These are phyloP conservation scores for Uria aalge DNA, from an alignment of 2,113 vertebrate genomes.

Conservation along the genomic window DNA sequence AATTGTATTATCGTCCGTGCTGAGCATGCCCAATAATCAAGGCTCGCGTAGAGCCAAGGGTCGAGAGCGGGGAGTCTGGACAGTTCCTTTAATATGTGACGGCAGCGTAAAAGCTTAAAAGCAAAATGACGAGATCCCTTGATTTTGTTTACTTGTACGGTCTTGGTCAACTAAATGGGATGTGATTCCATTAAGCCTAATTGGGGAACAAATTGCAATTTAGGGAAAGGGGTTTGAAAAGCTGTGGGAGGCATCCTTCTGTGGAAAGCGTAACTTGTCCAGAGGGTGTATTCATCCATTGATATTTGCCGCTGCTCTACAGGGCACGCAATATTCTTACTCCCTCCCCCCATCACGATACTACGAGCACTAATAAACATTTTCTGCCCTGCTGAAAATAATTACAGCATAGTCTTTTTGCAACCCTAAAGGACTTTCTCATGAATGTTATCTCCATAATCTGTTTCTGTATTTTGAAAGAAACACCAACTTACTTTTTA, in stretches of 20 bases:
- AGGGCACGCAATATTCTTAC: fast-evolving
- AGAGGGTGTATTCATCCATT: neutral
- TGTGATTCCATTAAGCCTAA: neutral
- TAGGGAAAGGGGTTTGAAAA: neutral
- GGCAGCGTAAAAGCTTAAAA: neutral
- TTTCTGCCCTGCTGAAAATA: neutral
- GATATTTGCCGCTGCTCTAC: neutral
- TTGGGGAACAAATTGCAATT: neutral
- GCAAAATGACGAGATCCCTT: neutral
- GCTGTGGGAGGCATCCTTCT: neutral
- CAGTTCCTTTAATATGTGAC: neutral
- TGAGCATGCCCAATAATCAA: neutral
- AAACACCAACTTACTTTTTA: neutral
- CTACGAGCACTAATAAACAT: neutral
- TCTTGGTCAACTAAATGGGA: neutral
- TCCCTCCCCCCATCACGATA: neutral
- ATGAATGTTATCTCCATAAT: neutral
- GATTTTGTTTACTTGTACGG: neutral
- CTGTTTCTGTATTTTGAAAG: neutral
- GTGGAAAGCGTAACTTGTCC: fast-evolving
- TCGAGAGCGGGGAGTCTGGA: neutral
- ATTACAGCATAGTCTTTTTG: neutral
- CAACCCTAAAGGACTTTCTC: neutral
- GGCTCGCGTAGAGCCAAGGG: neutral
- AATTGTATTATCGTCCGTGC: neutral